These are phyloP conservation scores for Whitmania pigra DNA, from an alignment of 1,140 invertebrate species.

Conservation along the genomic window DNA sequence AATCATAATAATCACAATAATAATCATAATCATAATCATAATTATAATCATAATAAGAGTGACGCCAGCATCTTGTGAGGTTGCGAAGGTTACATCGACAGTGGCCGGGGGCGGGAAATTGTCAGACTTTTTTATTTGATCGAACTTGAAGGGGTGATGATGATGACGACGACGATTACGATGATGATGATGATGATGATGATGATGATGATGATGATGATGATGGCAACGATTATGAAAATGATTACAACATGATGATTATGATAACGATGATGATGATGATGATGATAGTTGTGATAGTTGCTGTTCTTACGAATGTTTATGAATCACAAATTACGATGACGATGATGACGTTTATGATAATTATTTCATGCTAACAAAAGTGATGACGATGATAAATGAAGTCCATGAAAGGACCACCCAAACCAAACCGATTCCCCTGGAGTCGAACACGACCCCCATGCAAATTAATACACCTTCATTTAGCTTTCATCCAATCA, in stretches of 20 bases:
- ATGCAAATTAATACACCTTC: too few relatives aligned
- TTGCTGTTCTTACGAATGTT: neutral
- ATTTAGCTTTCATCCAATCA: too few relatives aligned
- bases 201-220: slow-evolving; percentile 19
- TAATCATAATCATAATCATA: too few relatives aligned
- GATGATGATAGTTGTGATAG: slow-evolving; percentile 15
- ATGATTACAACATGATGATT: slow-evolving; percentile 1
- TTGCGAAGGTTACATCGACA: too few relatives aligned
- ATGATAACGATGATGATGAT: slow-evolving; percentile 6
- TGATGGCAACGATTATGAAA: slow-evolving; percentile 18
- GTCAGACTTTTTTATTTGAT: neutral
- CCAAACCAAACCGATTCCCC: neutral
- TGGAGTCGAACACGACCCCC: too few relatives aligned
- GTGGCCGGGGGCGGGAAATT: too few relatives aligned
- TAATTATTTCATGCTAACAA: slow-evolving; percentile 9
- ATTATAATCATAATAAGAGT: too few relatives aligned
- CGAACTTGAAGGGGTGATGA: slow-evolving; percentile 8
- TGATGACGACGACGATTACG: slow-evolving; percentile 19
- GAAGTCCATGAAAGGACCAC: neutral
- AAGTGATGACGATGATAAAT: neutral
- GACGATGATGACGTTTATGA: slow-evolving; percentile 9
- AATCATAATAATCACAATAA: too few relatives aligned
- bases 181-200: slow-evolving; percentile 23
- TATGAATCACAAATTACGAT: neutral
- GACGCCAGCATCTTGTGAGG: too few relatives aligned